Conservation (phyloP, 2,113 vertebrate genomes). For the Notothenia rossii region DNA sequence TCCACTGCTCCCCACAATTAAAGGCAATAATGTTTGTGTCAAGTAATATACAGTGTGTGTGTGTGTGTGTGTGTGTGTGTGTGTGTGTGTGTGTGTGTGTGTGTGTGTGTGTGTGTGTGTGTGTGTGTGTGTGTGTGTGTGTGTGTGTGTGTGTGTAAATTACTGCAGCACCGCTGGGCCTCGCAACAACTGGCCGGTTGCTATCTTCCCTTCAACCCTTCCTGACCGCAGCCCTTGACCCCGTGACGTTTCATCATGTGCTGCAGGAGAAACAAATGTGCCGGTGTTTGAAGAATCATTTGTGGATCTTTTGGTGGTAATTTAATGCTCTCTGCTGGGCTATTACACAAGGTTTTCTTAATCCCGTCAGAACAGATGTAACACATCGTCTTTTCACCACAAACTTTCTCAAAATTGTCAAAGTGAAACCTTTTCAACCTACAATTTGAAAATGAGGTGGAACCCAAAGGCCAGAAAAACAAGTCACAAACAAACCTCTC, state of each 20-base stretch:
- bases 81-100: too few species aligned
- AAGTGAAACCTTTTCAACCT: constrained; percentile 58
- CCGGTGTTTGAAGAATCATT: constrained; percentile 29
- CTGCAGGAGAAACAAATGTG: constrained; percentile 22
- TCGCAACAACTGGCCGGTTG: constrained; percentile 34
- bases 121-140: neutral
- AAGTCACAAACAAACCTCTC: constrained; percentile 68
- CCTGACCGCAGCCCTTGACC: constrained; percentile 44
- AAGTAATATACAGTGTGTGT: neutral
- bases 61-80: too few species aligned
- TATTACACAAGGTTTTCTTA: constrained; percentile 19
- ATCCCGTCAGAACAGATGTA: constrained; percentile 22
- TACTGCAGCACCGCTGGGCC: constrained; percentile 25
- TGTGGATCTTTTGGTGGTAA: constrained; percentile 35
- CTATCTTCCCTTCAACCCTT: constrained; percentile 56
- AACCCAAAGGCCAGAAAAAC: constrained; percentile 73
- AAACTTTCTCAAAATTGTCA: constrained; percentile 49
- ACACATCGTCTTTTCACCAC: constrained; percentile 46
- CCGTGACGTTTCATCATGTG: constrained; percentile 36
- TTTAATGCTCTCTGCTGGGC: constrained; percentile 29
- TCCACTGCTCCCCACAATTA: constrained; percentile 46
- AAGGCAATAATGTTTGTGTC: constrained; percentile 33
- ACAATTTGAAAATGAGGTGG: constrained; percentile 67
- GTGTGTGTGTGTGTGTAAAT: neutral
- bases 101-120: neutral